Conservation (phyloP, 2,113 vertebrate genomes). For the Leptobrachium leishanense region DNA sequence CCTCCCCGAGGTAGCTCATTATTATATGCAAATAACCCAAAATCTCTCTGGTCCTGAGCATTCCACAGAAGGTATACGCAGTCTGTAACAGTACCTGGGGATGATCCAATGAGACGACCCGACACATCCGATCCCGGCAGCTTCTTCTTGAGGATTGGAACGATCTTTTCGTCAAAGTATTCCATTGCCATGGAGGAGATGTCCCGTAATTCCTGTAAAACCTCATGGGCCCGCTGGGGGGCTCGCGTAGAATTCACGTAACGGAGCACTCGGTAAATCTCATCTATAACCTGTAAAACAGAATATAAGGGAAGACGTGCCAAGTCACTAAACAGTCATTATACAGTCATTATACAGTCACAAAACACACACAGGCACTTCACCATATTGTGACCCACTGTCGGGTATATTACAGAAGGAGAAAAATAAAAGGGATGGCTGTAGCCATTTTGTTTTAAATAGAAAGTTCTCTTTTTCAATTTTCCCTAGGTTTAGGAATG, state of each 20-base stretch:
- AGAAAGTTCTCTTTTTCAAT: too few relatives aligned
- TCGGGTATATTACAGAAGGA: too few relatives aligned
- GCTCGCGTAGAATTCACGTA: slow-evolving; percentile 97
- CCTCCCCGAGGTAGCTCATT: too few relatives aligned
- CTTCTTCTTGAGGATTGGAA: slow-evolving; percentile 96
- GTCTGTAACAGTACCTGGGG: slow-evolving; percentile 87
- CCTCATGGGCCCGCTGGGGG: slow-evolving; percentile 96
- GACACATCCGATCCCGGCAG: slow-evolving; percentile 94
- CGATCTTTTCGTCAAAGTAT: slow-evolving; percentile 98
- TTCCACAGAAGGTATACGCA: too few relatives aligned
- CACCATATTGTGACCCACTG: too few relatives aligned
- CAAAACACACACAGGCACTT: too few relatives aligned
- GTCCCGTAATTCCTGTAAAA: slow-evolving; percentile 93
- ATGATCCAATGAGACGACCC: slow-evolving; percentile 90
- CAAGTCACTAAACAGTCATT: background rate
- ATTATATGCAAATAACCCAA: too few relatives aligned
- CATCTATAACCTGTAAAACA: slow-evolving; percentile 89
- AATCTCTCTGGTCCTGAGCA: too few relatives aligned
- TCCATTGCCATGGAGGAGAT: slow-evolving; percentile 99
- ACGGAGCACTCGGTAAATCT: slow-evolving; percentile 95
- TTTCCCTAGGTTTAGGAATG: too few relatives aligned
- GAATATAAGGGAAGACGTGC: background rate
- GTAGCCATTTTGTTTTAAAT: too few relatives aligned
- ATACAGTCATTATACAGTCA: too few relatives aligned
- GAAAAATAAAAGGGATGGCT: too few relatives aligned